Percentiles rank a stretch among this genome's conserved stretches.
These are phyloP conservation scores for Plusia festucae DNA, from an alignment of 2,888 invertebrate species.

Conservation along the genomic window DNA sequence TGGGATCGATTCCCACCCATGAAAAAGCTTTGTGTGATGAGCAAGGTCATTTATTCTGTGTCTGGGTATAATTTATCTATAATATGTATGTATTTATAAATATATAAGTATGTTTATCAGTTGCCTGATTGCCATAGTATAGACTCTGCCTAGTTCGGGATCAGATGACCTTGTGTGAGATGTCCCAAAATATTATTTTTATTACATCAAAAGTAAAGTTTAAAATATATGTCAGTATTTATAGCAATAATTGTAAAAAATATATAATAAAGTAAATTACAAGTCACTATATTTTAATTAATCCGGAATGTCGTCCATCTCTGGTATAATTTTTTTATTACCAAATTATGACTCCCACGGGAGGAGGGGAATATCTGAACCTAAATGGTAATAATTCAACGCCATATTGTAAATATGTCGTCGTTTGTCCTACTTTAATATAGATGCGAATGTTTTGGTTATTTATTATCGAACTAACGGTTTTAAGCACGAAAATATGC, in stretches of 20 bases:
- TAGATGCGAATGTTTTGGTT: background rate
- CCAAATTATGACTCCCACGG: background rate
- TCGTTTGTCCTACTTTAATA: constrained; percentile 6
- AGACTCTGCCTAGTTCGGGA: no score
- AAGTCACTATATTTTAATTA: constrained; percentile 5
- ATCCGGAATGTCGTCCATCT: background rate
- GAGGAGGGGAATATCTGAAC: background rate
- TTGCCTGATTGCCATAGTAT: no score
- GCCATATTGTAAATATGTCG: constrained; percentile 5
- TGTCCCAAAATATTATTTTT: no score
- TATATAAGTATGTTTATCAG: no score
- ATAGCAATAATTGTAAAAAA: background rate
- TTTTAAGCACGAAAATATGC: background rate
- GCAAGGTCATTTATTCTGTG: no score
- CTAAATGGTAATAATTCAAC: constrained; percentile 6
- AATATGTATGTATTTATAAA: no score
- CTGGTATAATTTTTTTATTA: constrained; percentile 1
- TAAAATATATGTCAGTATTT: no score
- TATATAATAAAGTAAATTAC: background rate
- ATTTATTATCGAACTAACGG: background rate
- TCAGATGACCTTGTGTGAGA: no score
- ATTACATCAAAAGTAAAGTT: no score
- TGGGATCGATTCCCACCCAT: no score
- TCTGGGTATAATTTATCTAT: no score
- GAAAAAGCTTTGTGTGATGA: no score